Evolutionary conservation across 2,797 vertebrate genomes (phyloP).

Genomic region (Mormyrus proboscirostris): DNA sequence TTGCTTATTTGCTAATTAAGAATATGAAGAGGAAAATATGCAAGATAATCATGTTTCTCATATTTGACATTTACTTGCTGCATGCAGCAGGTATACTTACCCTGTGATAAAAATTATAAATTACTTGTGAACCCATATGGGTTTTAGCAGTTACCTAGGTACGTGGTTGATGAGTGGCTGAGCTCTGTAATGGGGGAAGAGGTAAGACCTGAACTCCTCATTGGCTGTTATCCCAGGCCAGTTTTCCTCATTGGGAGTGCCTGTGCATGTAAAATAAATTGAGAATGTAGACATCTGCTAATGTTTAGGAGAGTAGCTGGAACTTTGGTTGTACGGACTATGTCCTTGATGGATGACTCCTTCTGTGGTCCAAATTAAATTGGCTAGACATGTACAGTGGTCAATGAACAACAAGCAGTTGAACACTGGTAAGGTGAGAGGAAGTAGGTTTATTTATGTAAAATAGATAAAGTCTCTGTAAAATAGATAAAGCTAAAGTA

Average conservation of each 20-base stretch:
- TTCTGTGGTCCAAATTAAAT: neutral
- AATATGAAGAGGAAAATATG: neutral
- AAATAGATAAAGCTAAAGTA: too few species aligned
- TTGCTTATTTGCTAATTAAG: neutral
- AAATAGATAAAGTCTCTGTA: neutral
- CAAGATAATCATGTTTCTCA: neutral
- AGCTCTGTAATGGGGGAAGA: conserved; percentile 63
- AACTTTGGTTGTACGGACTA: neutral
- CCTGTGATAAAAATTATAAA: neutral
- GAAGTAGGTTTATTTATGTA: neutral
- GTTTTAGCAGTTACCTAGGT: conserved; percentile 57
- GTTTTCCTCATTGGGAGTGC: conserved; percentile 64
- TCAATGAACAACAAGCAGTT: neutral
- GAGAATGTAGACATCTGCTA: conserved; percentile 9
- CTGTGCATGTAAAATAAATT: conserved; percentile 38
- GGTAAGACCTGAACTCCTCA: conserved; percentile 66
- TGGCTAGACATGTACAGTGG: neutral
- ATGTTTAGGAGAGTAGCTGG: conserved; percentile 7
- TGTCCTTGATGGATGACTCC: neutral
- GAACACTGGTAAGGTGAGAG: neutral
- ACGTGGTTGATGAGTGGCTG: conserved; percentile 71
- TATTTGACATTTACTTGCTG: neutral
- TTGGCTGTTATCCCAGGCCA: conserved; percentile 62
- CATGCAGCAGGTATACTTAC: neutral
- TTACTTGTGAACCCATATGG: neutral